Evolutionary conservation across 2,113 vertebrate species (phyloP).

Genomic region (Buteo buteo): DNA sequence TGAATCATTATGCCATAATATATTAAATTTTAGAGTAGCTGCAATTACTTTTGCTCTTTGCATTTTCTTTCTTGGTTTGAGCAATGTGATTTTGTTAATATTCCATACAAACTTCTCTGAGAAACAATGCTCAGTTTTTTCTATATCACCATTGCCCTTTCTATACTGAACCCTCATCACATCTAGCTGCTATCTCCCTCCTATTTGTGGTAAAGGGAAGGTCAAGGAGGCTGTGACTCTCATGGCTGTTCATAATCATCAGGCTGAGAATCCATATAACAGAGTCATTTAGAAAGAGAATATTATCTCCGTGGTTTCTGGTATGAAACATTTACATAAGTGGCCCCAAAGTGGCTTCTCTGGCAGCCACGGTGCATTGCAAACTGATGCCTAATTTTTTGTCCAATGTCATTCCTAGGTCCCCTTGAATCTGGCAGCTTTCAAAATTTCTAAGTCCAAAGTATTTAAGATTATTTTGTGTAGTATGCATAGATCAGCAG

Average conservation of each 20-base stretch:
- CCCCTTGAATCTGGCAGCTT: background rate
- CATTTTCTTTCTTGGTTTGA: background rate
- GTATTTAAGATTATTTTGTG: background rate
- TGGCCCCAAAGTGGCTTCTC: background rate
- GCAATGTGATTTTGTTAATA: background rate
- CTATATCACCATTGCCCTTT: background rate
- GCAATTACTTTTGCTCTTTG: background rate
- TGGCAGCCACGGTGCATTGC: background rate
- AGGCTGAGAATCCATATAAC: background rate
- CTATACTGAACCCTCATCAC: rapidly evolving
- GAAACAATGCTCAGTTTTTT: background rate
- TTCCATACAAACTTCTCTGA: background rate
- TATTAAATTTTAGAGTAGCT: background rate
- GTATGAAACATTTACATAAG: background rate
- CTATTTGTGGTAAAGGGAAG: background rate
- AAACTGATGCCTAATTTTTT: background rate
- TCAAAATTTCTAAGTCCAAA: background rate
- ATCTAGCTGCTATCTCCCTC: background rate
- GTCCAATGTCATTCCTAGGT: background rate
- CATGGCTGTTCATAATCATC: background rate
- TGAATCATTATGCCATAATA: background rate
- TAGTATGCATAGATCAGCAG: background rate
- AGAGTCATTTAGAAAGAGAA: background rate
- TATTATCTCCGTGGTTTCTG: background rate
- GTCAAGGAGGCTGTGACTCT: background rate